Conservation (phyloP, 2,797 vertebrate species). For the Betta splendens region DNA sequence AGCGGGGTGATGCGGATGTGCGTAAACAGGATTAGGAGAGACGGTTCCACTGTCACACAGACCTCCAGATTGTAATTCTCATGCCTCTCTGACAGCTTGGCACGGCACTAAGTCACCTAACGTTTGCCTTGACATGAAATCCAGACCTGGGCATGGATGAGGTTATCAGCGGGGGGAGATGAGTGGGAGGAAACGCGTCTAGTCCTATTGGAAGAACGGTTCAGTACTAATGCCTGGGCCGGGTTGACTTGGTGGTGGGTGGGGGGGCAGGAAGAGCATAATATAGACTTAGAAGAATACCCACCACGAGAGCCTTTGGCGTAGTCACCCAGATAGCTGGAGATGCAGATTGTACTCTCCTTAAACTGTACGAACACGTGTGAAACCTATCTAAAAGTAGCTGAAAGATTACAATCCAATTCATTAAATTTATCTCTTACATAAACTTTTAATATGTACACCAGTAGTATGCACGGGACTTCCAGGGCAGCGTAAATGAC, state of each 20-base stretch:
- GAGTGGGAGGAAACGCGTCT: constrained; percentile 70
- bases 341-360: constrained; percentile 37
- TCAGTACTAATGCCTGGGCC: constrained; percentile 50
- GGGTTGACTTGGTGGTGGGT: constrained; percentile 34
- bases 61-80: constrained; percentile 83
- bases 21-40: constrained; percentile 85
- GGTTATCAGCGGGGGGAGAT: constrained; percentile 73
- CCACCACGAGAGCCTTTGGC: constrained; percentile 33
- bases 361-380: constrained; percentile 31
- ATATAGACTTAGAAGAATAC: too few relatives aligned
- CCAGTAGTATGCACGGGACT: constrained; percentile 89
- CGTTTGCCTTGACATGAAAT: constrained; percentile 81
- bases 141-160: constrained; percentile 79
- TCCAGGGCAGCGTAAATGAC: constrained; percentile 95
- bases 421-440: constrained; percentile 99
- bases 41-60: constrained; percentile 83
- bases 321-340: constrained; percentile 9
- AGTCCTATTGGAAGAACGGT: constrained; percentile 63
- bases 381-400: constrained; percentile 82
- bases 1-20: constrained; percentile 80
- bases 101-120: constrained; percentile 81
- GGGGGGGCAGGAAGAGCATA: constrained; percentile 41
- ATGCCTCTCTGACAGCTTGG: constrained; percentile 82
- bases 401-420: constrained; percentile 90
- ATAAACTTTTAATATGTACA: constrained; percentile 99